Evolutionary conservation across 2,797 vertebrate genomes (phyloP).

Genomic region (Nannoperca obscura): DNA sequence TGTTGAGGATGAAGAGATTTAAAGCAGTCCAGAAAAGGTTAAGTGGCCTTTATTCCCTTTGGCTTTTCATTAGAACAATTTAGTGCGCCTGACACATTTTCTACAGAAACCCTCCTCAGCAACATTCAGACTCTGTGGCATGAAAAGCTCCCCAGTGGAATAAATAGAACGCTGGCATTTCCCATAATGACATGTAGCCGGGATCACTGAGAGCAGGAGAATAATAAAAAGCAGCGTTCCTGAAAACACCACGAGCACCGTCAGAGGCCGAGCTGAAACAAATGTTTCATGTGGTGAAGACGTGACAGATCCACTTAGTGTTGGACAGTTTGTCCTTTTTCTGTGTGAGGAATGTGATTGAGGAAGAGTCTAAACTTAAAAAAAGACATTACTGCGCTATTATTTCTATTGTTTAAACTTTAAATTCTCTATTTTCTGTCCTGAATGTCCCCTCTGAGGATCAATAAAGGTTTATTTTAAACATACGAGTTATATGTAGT

Average conservation of each 20-base stretch:
- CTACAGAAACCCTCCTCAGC: conserved; percentile 35
- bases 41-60: conserved; percentile 36
- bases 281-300: background rate
- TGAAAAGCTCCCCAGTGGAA: conserved; percentile 42
- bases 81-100: conserved; percentile 32
- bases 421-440: too few relatives aligned
- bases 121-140: conserved; percentile 25
- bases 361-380: too few relatives aligned
- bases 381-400: too few relatives aligned
- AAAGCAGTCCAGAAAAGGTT: conserved; percentile 46
- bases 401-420: too few relatives aligned
- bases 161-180: conserved; percentile 51
- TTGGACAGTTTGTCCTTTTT: background rate
- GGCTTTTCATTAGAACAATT: conserved; percentile 31
- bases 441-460: too few relatives aligned
- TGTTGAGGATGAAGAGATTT: conserved; percentile 31
- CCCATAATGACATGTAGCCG: conserved; percentile 2
- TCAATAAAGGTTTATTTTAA: too few relatives aligned
- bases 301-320: background rate
- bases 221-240: background rate
- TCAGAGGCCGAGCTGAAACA: background rate
- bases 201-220: background rate
- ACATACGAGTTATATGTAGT: too few relatives aligned
- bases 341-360: background rate
- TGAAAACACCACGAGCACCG: background rate